A percentile compares a stretch with the other conserved stretches of the same genome.
These are phyloP conservation scores for Scaptomyza pallida DNA, from an alignment of 1,140 invertebrate genomes.

Conservation along the genomic window DNA sequence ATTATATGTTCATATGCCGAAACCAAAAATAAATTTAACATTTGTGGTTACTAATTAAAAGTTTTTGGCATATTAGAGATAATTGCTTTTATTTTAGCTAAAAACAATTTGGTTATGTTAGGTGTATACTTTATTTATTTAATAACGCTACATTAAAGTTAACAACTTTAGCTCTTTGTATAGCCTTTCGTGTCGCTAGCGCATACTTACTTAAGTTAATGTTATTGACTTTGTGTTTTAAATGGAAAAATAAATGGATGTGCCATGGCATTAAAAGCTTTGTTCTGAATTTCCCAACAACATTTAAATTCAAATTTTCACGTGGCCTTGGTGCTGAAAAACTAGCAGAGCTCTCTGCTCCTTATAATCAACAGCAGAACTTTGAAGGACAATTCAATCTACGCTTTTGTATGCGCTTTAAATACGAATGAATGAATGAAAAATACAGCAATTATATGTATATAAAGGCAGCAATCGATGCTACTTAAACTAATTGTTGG, in stretches of 20 bases:
- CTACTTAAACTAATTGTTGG: background rate
- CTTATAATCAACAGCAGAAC: background rate
- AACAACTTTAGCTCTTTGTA: constrained; percentile 10
- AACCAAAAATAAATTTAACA: no score
- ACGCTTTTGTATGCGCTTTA: background rate
- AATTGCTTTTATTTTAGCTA: no score
- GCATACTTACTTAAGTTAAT: constrained; percentile 48
- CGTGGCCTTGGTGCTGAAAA: constrained; percentile 13
- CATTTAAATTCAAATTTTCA: constrained; percentile 54
- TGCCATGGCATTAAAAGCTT: constrained; percentile 43
- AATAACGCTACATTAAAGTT: constrained; percentile 16
- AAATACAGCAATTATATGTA: no score
- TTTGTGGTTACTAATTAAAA: no score
- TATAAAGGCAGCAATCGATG: background rate
- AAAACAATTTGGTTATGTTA: no score
- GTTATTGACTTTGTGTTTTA: constrained; percentile 36
- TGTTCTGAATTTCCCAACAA: constrained; percentile 34
- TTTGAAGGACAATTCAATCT: background rate
- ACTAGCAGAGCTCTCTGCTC: background rate
- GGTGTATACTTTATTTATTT: no score
- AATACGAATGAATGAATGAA: background rate
- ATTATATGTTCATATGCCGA: no score
- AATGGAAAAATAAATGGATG: no score
- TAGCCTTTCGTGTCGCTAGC: background rate
- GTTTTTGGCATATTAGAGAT: no score